Base-by-base conservation (phyloP, 2,113 vertebrate genomes). In the Caloenas nicobarica region DNA sequence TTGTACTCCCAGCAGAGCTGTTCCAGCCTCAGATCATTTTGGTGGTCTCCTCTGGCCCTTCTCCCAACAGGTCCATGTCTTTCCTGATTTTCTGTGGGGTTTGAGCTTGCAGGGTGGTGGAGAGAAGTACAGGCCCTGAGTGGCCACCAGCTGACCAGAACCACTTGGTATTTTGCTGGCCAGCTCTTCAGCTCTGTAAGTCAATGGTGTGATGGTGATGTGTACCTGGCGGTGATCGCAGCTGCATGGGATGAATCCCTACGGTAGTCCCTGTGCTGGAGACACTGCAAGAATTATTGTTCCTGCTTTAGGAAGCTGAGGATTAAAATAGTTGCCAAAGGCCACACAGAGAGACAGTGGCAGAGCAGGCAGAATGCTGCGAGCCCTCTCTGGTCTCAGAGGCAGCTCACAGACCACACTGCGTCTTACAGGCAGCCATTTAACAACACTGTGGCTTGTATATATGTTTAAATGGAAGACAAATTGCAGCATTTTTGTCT, bases 281-380 rank as follows among this genome's bases (percentile, higher is more conserved):
- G 94, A 65, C 31, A 14, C 25, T 4, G 2, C 13, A 29, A 42
- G 80, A 87, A 60, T 89, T 95, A 76, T 25, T 69, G 51, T 26
- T 68, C 8, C 61, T 48, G 0, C n/a, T 92, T 92, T 87, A 86
- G 90, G 86, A 94, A 96, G 44, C 61, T 1, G 3, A 33, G 64
- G 86, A 96, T 96, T 95, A 86, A 93, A 83, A 21, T 80, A 91
- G 65, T 92, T 96, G 76, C 78, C 36, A 38, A 81, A 90, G 93
- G 87, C 89, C 92, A 89, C 93, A 86, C 82, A 95, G 82, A 46
- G 60, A 94, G 90, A 36, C 58, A 29, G 81, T 66, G 66, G 73
- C 73, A 46, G 69, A 65, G 61, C 72, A 68, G 44, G 56, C 69
- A 58, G 56, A 4, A 5, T 0, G 5, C 61, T 5, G 12, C 1